These are phyloP conservation scores for Eulemur coronatus DNA, from an alignment of 2,797 vertebrate genomes.

Conservation along the genomic window DNA sequence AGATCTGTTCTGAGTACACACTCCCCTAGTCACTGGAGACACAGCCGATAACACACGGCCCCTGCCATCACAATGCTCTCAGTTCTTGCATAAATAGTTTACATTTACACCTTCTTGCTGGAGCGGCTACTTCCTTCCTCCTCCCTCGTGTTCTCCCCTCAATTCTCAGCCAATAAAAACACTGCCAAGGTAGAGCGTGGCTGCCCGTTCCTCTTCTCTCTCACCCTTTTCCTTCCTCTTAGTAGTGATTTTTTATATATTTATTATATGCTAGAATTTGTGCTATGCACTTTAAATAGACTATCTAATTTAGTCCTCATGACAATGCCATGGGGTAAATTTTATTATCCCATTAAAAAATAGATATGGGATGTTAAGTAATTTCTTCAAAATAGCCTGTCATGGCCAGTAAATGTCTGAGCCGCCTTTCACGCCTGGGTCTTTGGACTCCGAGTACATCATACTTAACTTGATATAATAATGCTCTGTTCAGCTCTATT, in stretches of 20 bases:
- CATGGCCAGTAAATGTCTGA: not conserved
- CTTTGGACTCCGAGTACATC: not conserved
- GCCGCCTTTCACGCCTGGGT: not conserved
- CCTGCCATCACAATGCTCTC: not conserved
- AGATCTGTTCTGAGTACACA: not conserved
- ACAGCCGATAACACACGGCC: not conserved
- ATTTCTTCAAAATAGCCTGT: conserved; percentile 22
- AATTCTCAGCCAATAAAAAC: not conserved
- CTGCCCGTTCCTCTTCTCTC: not conserved
- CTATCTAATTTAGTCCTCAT: not conserved
- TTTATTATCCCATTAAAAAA: conserved; percentile 7
- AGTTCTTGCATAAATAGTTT: not conserved
- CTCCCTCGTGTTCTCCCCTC: not conserved
- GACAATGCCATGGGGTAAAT: not conserved
- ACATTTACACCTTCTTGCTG: not conserved
- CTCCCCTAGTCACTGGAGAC: not conserved
- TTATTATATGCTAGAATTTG: not conserved
- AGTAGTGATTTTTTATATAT: not conserved
- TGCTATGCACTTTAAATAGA: not conserved
- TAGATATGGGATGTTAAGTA: not conserved
- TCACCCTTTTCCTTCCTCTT: not conserved
- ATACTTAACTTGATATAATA: not conserved
- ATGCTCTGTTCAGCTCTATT: not conserved
- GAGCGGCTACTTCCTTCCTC: not conserved
- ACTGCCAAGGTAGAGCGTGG: not conserved